Conservation (phyloP, 2,113 vertebrate genomes). For the Poeciliopsis occidentalis region DNA sequence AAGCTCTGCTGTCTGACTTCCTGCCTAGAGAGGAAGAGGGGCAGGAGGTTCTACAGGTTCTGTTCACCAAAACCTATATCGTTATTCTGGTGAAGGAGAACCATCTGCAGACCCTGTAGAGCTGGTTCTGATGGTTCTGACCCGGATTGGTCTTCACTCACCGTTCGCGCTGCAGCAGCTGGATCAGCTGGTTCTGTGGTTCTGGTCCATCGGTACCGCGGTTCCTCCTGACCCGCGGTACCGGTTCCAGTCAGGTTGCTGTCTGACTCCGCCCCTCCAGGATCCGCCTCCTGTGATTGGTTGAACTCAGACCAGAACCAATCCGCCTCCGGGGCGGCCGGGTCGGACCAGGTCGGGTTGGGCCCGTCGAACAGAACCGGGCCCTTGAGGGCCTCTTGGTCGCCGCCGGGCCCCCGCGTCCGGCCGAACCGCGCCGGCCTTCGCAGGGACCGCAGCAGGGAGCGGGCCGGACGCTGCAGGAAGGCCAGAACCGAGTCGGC, state of each 20-base stretch:
- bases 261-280: conserved; percentile 22
- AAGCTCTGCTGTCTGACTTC: conserved; percentile 5
- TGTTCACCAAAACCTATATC: background rate
- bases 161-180: conserved; percentile 16
- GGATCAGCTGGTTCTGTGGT: conserved; percentile 13
- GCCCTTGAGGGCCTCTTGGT: conserved; percentile 81
- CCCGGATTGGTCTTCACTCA: conserved; percentile 17
- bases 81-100: too few species aligned
- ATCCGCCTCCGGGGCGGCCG: conserved; percentile 62
- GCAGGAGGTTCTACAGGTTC: background rate
- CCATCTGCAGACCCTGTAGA: too few species aligned
- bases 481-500: conserved; percentile 85
- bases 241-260: conserved; percentile 22
- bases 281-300: conserved; percentile 66
- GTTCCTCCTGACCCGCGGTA: conserved; percentile 4
- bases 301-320: conserved; percentile 74
- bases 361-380: conserved; percentile 78
- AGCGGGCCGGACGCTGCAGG: conserved; percentile 76
- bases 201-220: background rate
- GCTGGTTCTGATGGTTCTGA: too few species aligned
- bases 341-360: conserved; percentile 48
- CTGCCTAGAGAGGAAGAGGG: conserved; percentile 24
- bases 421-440: conserved; percentile 75
- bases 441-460: conserved; percentile 76
- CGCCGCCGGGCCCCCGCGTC: conserved; percentile 67